Conservation (phyloP, 2,888 invertebrate genomes). For the Asteroscopus sphinx region DNA sequence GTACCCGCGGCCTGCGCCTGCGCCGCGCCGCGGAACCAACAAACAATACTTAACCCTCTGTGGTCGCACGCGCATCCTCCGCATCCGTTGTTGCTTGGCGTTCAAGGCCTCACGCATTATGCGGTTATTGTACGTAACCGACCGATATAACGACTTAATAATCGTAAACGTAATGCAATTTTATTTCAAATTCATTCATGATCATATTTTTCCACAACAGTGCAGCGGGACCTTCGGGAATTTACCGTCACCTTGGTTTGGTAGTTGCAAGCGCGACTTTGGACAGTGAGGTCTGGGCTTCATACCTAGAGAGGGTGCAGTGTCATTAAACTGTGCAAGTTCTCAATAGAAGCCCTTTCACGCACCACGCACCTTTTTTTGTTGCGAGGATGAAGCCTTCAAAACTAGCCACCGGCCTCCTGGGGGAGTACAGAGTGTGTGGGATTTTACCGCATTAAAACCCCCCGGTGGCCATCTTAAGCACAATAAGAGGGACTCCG, state of each 20-base stretch:
- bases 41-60: conserved; percentile 77
- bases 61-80: conserved; percentile 71
- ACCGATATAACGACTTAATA: conserved; percentile 62
- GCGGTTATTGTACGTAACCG: conserved; percentile 61
- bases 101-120: conserved; percentile 72
- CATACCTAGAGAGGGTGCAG: too few species aligned
- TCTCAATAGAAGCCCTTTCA: too few species aligned
- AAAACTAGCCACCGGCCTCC: too few species aligned
- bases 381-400: too few species aligned
- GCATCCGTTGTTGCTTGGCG: conserved; percentile 72
- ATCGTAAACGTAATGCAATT: conserved; percentile 49
- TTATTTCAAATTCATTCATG: conserved; percentile 44
- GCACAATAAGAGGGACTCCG: too few species aligned
- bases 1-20: conserved; percentile 40
- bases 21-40: conserved; percentile 63
- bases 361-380: too few species aligned
- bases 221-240: conserved; percentile 18
- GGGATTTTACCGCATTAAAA: too few species aligned
- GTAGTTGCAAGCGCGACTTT: background rate
- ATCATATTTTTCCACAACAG: conserved; percentile 20
- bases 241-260: background rate
- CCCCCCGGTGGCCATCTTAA: too few species aligned
- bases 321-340: too few species aligned
- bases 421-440: too few species aligned
- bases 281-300: background rate